These are phyloP conservation scores for Pangasius mekongensis DNA, from an alignment of 2,797 vertebrate genomes.

Conservation along the genomic window DNA sequence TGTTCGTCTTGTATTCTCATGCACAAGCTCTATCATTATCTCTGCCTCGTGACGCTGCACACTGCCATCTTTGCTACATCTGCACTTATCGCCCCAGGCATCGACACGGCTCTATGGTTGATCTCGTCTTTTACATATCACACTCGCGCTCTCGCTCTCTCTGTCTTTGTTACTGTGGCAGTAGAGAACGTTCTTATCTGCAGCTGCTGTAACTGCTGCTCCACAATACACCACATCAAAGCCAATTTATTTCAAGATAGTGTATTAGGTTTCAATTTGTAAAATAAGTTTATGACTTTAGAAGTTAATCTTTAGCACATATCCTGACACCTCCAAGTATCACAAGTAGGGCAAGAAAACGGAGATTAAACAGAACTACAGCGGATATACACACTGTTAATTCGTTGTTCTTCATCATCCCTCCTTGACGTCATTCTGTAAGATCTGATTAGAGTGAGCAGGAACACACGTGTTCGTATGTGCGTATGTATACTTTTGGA, in stretches of 20 bases:
- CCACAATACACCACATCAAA: slow-evolving; percentile 30
- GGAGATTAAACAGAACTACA: background rate
- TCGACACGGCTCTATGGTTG: slow-evolving; percentile 77
- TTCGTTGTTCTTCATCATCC: background rate
- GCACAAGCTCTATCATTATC: slow-evolving; percentile 80
- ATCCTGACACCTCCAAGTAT: background rate
- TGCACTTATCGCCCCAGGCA: slow-evolving; percentile 76
- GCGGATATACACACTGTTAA: background rate
- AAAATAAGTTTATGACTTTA: slow-evolving; percentile 3
- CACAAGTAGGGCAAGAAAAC: background rate
- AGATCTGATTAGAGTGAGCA: slow-evolving; percentile 30
- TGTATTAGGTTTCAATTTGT: slow-evolving; percentile 22
- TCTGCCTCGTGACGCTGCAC: slow-evolving; percentile 80
- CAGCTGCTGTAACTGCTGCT: background rate
- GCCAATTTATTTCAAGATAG: slow-evolving; percentile 6
- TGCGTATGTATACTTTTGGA: slow-evolving; percentile 5
- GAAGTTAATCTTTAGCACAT: background rate
- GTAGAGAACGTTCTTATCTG: slow-evolving; percentile 40
- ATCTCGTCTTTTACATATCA: slow-evolving; percentile 81
- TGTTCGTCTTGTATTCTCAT: slow-evolving; percentile 79
- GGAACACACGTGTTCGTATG: slow-evolving; percentile 13
- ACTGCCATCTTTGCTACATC: slow-evolving; percentile 77
- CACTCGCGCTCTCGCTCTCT: slow-evolving; percentile 62
- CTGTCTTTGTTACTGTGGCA: slow-evolving; percentile 38
- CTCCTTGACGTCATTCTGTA: background rate